These are phyloP conservation scores for Siniperca undulata DNA, from an alignment of 2,797 vertebrate species.

Conservation along the genomic window DNA sequence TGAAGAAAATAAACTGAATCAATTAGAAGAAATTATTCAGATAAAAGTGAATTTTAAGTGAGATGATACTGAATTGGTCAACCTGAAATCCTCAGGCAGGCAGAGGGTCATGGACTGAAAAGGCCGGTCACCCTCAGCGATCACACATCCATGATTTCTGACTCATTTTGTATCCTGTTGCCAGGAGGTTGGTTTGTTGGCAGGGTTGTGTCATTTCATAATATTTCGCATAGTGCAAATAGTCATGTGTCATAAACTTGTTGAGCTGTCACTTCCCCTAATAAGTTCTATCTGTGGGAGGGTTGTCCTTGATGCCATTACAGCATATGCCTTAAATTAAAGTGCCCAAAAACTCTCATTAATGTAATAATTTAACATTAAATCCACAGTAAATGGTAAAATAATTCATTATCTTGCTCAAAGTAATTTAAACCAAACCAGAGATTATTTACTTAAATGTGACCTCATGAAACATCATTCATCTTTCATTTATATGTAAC, in stretches of 20 bases:
- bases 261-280: conserved; percentile 31
- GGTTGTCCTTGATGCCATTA: conserved; percentile 21
- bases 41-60: not conserved
- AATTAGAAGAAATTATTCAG: not conserved
- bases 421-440: not conserved
- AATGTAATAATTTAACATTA: not conserved
- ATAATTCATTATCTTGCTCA: not conserved
- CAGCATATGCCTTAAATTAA: conserved; percentile 9
- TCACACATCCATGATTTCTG: not conserved
- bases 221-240: conserved; percentile 24
- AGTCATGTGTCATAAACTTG: conserved; percentile 22
- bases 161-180: conserved; percentile 28
- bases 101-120: not conserved
- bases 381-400: not conserved
- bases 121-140: not conserved
- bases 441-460: not conserved
- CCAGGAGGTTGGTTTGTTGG: conserved; percentile 11
- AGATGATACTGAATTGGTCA: not conserved
- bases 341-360: not conserved
- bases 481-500: not conserved
- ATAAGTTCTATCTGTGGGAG: not conserved
- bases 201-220: conserved; percentile 3
- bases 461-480: not conserved
- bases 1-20: not conserved
- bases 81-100: not conserved